Evolutionary conservation across 2,888 invertebrate species (phyloP), one percentile per base, ranked within the genome.

Genomic region (Drosophila melanosoma): DNA sequence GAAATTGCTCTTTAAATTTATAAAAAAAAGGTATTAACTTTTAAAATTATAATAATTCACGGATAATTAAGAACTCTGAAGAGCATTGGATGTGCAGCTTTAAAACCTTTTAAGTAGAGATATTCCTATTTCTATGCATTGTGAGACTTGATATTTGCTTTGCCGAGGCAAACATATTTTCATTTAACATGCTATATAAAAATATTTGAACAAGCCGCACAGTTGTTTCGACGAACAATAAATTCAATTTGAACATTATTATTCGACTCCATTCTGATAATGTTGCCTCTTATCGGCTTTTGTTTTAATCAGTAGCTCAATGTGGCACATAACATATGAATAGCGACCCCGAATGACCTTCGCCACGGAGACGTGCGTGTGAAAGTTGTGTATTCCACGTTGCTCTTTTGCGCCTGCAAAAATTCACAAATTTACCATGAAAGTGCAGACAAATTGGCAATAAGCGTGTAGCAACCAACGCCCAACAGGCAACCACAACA

Each of bases 201-300:
- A 79, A 87, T 88, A 88, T 88, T 90, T 88, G 89, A 76, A 86
- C 89, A 87, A 79, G 87, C 64, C 89, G 75, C 80, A 87, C 87
- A 89, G 85, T 81, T 83, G 89, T 87, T 87, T 65, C 38, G 51
- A 7, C 68, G 51, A 81, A 87, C 87, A 87, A 87, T 89, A 86
- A 83, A 83, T 88, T 86, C 87, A 87, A 89, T 86, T 87, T 86
- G 35, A 87, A 89, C 77, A 83, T 86, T 83, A 85, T 87, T 83
- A 74, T 36, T 60, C 71, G 52, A 62, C 64, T 65, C 57, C 65
- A 68, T 64, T 77, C 52, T 79, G 81, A 88, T 84, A 83, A 86
- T 72, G 69, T 61, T 76, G 67, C 76, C 36, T 26, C 26, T 71
- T 79, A 82, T 82, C 67, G 79, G 66, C 82, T 79, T 77, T 88